Conservation (phyloP, 1,140 invertebrate species). For the Lepidurus packardi region DNA sequence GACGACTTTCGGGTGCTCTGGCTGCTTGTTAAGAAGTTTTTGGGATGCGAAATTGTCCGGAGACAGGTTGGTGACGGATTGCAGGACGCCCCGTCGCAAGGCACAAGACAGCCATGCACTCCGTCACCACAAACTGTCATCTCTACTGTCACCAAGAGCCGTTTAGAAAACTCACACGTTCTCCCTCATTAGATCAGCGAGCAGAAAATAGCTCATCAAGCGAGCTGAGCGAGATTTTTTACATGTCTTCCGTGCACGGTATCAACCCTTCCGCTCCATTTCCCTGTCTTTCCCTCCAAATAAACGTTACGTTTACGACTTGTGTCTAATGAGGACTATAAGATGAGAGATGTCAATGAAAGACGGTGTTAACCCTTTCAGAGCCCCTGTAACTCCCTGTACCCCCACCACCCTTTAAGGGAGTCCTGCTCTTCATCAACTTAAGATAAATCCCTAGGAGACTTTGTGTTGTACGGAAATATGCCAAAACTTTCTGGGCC, state of each 20-base stretch:
- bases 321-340: neutral
- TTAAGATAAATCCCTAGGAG: too few species aligned
- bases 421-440: too few species aligned
- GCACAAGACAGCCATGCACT: slow-evolving; percentile 13
- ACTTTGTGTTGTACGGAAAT: neutral
- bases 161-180: slow-evolving; percentile 12
- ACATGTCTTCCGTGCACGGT: too few species aligned
- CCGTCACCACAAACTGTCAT: slow-evolving; percentile 21
- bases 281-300: neutral
- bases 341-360: slow-evolving; percentile 15
- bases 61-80: slow-evolving; percentile 17
- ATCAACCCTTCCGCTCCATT: too few species aligned
- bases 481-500: neutral
- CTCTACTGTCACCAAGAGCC: slow-evolving; percentile 1
- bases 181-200: slow-evolving; percentile 15
- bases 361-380: neutral
- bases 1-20: slow-evolving; percentile 3
- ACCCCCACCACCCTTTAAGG: too few species aligned
- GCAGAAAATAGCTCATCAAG: slow-evolving; percentile 11
- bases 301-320: neutral
- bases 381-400: neutral
- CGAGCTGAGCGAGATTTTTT: neutral
- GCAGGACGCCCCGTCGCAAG: slow-evolving; percentile 14
- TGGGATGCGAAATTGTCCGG: neutral
- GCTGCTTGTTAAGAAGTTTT: neutral